phyloP scores from a whole-genome alignment of 2,888 invertebrate genomes.

The Eueremaeus valkanovi region DNA sequence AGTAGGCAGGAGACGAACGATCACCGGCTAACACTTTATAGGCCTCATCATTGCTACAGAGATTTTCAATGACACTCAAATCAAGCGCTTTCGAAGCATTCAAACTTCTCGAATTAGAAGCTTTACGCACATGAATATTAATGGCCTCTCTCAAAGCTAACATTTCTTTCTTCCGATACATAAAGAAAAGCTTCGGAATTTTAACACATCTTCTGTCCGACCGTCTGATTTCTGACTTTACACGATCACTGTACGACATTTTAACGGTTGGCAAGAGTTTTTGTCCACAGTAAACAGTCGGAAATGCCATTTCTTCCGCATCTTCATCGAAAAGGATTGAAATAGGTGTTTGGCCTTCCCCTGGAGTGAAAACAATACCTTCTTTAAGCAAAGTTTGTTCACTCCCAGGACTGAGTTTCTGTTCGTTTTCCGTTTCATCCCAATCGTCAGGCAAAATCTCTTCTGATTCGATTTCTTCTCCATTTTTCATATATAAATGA shows the following conservation, averaged over 20 bases:
- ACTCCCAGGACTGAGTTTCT: conserved; percentile 39
- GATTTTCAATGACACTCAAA: neutral
- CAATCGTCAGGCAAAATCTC: conserved; percentile 49
- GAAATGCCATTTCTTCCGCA: conserved; percentile 44
- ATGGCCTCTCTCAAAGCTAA: neutral
- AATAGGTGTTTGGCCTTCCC: conserved; percentile 48
- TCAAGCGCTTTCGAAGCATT: neutral
- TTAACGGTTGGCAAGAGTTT: neutral
- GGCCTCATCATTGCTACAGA: neutral
- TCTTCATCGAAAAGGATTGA: conserved; percentile 47
- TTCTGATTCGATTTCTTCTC: conserved; percentile 37
- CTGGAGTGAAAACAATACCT: conserved; percentile 47
- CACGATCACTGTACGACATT: neutral
- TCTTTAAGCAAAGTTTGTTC: neutral
- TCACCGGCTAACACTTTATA: neutral
- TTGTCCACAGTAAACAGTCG: neutral
- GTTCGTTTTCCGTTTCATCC: conserved; percentile 48
- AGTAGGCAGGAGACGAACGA: conserved; percentile 47
- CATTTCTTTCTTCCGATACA: neutral
- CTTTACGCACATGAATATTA: neutral
- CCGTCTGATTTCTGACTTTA: neutral
- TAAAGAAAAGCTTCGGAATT: neutral
- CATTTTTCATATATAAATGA: neutral
- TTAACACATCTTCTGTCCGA: neutral
- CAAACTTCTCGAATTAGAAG: neutral